Percentiles rank a stretch among this genome's conserved stretches.
phyloP scores from a whole-genome alignment of 2,797 vertebrate genomes.

The Spinus olivaceus region DNA sequence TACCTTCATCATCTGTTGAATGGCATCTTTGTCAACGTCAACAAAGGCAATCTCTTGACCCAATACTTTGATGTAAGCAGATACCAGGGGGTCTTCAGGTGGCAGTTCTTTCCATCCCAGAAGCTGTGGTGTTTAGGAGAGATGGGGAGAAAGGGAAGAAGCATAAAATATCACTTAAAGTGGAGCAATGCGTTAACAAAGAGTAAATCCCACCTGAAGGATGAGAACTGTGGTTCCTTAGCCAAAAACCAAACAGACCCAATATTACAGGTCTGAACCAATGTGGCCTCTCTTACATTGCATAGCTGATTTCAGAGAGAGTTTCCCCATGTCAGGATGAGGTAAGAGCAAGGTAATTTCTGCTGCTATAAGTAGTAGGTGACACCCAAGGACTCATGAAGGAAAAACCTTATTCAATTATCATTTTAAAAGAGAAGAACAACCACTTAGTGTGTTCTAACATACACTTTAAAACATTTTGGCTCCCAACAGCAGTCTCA shows the following conservation, averaged over 20 bases:
- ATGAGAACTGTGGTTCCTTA: not conserved
- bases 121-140: conserved; percentile 39
- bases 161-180: not conserved
- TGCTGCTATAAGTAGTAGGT: not conserved
- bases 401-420: not conserved
- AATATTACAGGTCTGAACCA: not conserved
- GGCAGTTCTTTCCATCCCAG: conserved; percentile 78
- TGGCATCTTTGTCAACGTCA: conserved; percentile 74
- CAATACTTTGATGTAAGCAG: conserved; percentile 70
- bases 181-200: not conserved
- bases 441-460: not conserved
- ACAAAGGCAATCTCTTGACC: conserved; percentile 83
- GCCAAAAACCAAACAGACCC: not conserved
- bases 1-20: conserved; percentile 76
- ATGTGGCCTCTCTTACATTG: not conserved
- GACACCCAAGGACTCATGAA: not conserved
- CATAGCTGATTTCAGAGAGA: not conserved
- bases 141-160: not conserved
- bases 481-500: not conserved
- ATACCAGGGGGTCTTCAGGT: conserved; percentile 71
- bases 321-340: not conserved
- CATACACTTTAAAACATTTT: not conserved
- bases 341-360: not conserved
- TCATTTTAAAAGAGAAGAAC: not conserved
- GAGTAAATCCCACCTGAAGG: not conserved